phyloP scores from a whole-genome alignment of 1,140 invertebrate species.

The Lordiphosa stackelbergi region DNA sequence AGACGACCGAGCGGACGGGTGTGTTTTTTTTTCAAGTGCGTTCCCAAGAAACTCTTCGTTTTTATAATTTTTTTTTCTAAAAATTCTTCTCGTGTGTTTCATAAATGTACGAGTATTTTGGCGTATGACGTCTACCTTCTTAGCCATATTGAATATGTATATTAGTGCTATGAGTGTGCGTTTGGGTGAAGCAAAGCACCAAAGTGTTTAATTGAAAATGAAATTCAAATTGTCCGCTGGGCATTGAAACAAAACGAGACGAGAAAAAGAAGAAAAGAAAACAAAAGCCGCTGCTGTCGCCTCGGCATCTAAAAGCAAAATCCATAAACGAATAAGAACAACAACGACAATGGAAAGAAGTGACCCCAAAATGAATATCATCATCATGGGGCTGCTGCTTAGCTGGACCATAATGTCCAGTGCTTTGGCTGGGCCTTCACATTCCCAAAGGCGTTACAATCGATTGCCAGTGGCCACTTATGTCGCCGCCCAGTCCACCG shows the following conservation, averaged over 20 bases:
- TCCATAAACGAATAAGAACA: conserved; percentile 1
- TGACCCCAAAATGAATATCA: conserved; percentile 1
- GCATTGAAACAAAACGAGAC: conserved; percentile 6
- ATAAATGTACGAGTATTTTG: too few species aligned
- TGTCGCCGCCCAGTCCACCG: background rate
- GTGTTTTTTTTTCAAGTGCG: too few species aligned
- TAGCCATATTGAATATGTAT: too few species aligned
- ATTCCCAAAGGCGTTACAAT: background rate
- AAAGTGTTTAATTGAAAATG: conserved; percentile 12
- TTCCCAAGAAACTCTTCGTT: too few species aligned
- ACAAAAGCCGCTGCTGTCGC: background rate
- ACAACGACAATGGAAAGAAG: conserved; percentile 1
- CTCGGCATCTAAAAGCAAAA: conserved; percentile 1
- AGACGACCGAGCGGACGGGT: too few species aligned
- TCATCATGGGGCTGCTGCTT: conserved; percentile 2
- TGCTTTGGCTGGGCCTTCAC: background rate
- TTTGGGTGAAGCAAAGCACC: conserved; percentile 14
- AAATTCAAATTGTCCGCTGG: conserved; percentile 8
- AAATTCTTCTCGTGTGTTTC: too few species aligned
- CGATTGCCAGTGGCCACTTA: background rate
- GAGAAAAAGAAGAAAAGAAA: conserved; percentile 7
- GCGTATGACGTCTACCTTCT: too few species aligned
- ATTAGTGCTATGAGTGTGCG: too few species aligned
- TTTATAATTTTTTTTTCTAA: too few species aligned
- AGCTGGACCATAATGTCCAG: too few species aligned